These are phyloP conservation scores for Rynchops niger DNA, from an alignment of 2,113 vertebrate species.

Conservation along the genomic window DNA sequence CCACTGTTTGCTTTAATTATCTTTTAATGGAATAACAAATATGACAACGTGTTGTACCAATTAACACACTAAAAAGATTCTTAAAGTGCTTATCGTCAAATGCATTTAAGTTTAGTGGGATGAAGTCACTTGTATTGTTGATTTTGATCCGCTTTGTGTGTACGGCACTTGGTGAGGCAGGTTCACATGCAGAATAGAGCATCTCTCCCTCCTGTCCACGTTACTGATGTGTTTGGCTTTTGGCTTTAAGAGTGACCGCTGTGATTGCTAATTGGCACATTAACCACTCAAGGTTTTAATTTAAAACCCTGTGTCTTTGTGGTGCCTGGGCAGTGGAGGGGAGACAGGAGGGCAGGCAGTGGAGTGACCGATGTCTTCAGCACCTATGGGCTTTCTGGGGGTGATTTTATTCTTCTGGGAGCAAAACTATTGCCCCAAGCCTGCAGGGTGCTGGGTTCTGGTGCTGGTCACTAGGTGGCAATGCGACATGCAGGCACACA, in stretches of 20 bases:
- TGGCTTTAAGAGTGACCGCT: neutral
- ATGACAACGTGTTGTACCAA: neutral
- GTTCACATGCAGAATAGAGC: neutral
- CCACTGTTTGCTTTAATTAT: neutral
- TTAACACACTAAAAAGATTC: neutral
- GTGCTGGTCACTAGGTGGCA: neutral
- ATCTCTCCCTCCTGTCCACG: neutral
- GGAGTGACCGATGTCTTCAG: neutral
- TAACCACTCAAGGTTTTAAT: neutral
- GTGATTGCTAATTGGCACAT: neutral
- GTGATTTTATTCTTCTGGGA: rapidly evolving
- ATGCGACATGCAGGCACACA: neutral
- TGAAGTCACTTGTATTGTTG: neutral
- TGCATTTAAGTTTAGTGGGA: neutral
- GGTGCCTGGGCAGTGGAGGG: neutral
- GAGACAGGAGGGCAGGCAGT: neutral
- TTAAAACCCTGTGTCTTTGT: neutral
- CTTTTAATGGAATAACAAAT: neutral
- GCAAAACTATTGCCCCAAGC: neutral
- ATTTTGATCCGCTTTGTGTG: neutral
- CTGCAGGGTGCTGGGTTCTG: neutral
- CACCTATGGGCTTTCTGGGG: rapidly evolving
- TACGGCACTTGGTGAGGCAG: rapidly evolving
- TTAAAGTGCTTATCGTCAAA: neutral
- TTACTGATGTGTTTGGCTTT: neutral